Conservation (phyloP, 2,797 vertebrate genomes). For the Diceros bicornis region DNA sequence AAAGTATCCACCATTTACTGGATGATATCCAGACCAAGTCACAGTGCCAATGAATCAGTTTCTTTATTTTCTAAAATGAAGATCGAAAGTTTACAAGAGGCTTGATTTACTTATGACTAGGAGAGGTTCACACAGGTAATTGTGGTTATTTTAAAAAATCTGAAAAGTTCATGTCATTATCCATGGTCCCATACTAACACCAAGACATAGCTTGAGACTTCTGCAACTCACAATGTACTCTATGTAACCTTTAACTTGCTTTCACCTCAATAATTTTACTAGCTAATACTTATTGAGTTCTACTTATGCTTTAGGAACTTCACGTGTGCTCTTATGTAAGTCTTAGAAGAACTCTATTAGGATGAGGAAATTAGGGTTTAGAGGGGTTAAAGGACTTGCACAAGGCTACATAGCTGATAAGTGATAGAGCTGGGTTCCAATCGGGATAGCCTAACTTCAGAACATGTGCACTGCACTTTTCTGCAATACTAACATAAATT, state of each 20-base stretch:
- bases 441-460: not conserved
- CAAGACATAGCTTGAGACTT: not conserved
- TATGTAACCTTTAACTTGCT: not conserved
- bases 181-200: not conserved
- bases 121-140: not conserved
- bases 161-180: not conserved
- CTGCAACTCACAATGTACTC: not conserved
- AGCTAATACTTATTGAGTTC: not conserved
- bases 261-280: not conserved
- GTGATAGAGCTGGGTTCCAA: not conserved
- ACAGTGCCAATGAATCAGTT: not conserved
- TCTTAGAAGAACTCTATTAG: not conserved
- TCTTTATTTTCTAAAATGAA: slow-evolving; percentile 18
- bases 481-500: not conserved
- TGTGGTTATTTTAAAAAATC: not conserved
- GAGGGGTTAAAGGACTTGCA: not conserved
- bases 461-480: not conserved
- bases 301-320: not conserved
- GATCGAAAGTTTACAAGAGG: not conserved
- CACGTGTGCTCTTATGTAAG: not conserved
- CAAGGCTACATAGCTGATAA: not conserved
- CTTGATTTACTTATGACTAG: not conserved
- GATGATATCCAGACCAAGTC: not conserved
- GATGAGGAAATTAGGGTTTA: not conserved
- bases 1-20: not conserved